Percentiles rank a stretch among this genome's conserved stretches.
These are phyloP conservation scores for Opisthograptis luteolata DNA, from an alignment of 2,888 invertebrate genomes.

Conservation along the genomic window DNA sequence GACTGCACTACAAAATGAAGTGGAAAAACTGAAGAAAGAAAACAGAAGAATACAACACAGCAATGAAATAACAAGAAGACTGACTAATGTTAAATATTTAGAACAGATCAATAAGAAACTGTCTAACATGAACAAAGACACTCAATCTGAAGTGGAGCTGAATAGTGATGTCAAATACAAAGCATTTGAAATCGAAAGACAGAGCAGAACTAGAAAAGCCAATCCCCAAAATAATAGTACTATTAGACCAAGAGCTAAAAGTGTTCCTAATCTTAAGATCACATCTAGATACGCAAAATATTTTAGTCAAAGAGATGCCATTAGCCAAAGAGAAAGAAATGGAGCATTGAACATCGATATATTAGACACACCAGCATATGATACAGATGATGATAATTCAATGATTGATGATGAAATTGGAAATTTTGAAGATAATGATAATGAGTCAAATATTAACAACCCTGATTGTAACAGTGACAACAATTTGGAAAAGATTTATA, in stretches of 20 bases:
- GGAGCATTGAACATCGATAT: constrained; percentile 43
- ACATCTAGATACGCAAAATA: constrained; percentile 80
- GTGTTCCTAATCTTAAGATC: constrained; percentile 78
- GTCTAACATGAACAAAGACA: constrained; percentile 59
- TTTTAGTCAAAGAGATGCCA: constrained; percentile 74
- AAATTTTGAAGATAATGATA: constrained; percentile 43
- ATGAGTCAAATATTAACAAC: constrained; percentile 43
- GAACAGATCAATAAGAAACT: constrained; percentile 89
- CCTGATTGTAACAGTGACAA: constrained; percentile 60
- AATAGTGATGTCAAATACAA: constrained; percentile 69
- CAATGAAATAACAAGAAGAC: constrained; percentile 81
- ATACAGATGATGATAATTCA: constrained; percentile 42
- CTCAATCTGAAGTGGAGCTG: constrained; percentile 54
- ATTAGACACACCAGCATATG: constrained; percentile 32
- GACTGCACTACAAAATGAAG: constrained; percentile 85
- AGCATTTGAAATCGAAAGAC: constrained; percentile 72
- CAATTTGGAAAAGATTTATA: constrained; percentile 70
- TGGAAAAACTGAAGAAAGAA: constrained; percentile 87
- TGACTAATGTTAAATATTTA: constrained; percentile 89
- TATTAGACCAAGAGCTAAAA: constrained; percentile 70
- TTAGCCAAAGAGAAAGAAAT: constrained; percentile 61
- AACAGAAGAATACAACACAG: constrained; percentile 86
- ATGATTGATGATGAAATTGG: constrained; percentile 36
- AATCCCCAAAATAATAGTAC: constrained; percentile 42
- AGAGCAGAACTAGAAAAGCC: constrained; percentile 59